Evolutionary conservation across 2,888 invertebrate species (phyloP), one percentile per base, ranked within the genome.

Genomic region (Eupithecia tripunctaria): DNA sequence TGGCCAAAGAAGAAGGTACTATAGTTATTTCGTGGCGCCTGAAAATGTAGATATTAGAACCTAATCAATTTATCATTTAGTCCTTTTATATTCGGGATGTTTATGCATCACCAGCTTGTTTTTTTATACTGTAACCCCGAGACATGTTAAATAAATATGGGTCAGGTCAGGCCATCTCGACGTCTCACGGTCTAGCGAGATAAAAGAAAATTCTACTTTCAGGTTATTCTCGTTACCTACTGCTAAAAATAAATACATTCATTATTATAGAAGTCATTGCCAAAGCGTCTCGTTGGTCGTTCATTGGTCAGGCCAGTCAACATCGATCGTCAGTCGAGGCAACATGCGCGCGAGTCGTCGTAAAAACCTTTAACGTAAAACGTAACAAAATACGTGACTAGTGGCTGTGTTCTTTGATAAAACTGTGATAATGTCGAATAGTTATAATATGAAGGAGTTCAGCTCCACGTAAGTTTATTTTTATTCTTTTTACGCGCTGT

Each of bases 371-470:
- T 82, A 85, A 83, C 82, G 82, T 69, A 76, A 62, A 66, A 8
- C 64, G 80, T 74, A 75, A 75, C 77, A 75, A 79, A 78, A 78
- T 72, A 72, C 15, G 68, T 60, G 47, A 73, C 73, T 72, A 47
- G 77, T 77, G 78, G 66, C 70, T 73, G 77, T 78, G 76, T 56
- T 69, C 21, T 51, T 51, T 68, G 27, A 78, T 56, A 71, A 74
- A 79, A 67, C 80, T 82, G 86, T 86, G 84, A 87, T 81, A 80
- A 94, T 93, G 94, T 79, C 92, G 69, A 88, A 94, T 80, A 91
- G 85, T 82, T 93, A 91, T 80, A 92, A 89, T 68, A 93, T 94
- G 93, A 94, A 93, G 87, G 92, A 94, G 71, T 94, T 92, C 77
- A 93, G 94, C 82, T 94, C 94, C 15, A 94, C 93, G 94, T 94